Conservation (phyloP, 2,888 invertebrate species). For the Asteroscopus sphinx region DNA sequence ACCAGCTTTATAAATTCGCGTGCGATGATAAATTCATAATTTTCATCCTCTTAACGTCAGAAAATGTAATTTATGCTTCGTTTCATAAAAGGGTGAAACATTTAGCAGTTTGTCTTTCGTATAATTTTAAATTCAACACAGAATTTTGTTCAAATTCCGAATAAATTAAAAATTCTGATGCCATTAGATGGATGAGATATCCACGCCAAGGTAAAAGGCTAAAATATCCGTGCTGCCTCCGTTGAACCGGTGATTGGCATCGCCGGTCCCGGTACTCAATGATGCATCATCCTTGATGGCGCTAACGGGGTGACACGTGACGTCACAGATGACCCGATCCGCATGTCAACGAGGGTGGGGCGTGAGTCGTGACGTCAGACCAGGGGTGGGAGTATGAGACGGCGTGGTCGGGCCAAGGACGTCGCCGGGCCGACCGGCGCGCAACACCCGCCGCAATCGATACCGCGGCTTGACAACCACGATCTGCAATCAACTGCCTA, state of each 20-base stretch:
- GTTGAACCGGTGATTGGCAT: conserved; percentile 22
- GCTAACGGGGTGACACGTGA: conserved; percentile 69
- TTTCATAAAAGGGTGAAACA: conserved; percentile 32
- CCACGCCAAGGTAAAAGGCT: conserved; percentile 10
- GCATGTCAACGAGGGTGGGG: conserved; percentile 76
- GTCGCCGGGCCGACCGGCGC: conserved; percentile 87
- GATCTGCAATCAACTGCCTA: conserved; percentile 65
- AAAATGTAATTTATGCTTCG: conserved; percentile 30
- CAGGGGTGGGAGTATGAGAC: conserved; percentile 72
- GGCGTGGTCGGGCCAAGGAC: conserved; percentile 86
- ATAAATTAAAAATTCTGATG: conserved; percentile 26
- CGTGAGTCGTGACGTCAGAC: conserved; percentile 82
- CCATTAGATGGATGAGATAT: conserved; percentile 2
- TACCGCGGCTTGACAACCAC: conserved; percentile 72
- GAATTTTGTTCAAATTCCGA: conserved; percentile 13
- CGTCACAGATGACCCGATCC: conserved; percentile 81
- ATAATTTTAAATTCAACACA: conserved; percentile 24
- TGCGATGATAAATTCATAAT: conserved; percentile 40
- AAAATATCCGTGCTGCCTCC: conserved; percentile 14
- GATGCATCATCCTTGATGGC: conserved; percentile 62
- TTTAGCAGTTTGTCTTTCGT: conserved; percentile 27
- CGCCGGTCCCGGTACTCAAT: conserved; percentile 28
- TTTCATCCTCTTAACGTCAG: conserved; percentile 34
- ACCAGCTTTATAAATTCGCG: conserved; percentile 32
- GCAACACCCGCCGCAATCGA: conserved; percentile 85